Conservation (phyloP, 2,888 invertebrate genomes). For the Taphrorychus bicolor region DNA sequence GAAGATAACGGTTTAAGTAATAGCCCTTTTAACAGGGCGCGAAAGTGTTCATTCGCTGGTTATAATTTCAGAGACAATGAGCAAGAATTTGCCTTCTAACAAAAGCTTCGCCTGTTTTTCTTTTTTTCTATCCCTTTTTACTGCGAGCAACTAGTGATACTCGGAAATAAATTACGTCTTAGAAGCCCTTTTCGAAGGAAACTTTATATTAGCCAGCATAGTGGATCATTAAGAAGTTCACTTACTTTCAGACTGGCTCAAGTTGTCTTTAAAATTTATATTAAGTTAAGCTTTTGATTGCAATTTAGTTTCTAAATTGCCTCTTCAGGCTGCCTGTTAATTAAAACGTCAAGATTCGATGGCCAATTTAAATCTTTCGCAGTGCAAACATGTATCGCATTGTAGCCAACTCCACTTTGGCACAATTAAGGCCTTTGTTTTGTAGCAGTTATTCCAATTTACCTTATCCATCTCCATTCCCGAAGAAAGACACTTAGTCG, state of each 20-base stretch:
- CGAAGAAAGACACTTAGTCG: neutral
- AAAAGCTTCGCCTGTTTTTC: neutral
- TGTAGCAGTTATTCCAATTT: neutral
- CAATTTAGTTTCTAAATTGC: neutral
- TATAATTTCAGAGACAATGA: constrained; percentile 16
- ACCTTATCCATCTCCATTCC: neutral
- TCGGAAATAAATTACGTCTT: neutral
- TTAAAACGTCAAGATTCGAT: neutral
- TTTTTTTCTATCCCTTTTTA: constrained; percentile 1
- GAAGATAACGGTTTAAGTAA: constrained; percentile 31
- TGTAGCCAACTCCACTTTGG: neutral
- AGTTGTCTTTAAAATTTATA: constrained; percentile 15
- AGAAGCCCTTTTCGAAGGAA: neutral
- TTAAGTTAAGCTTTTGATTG: neutral
- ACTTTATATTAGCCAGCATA: constrained; percentile 14
- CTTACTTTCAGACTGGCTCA: constrained; percentile 7
- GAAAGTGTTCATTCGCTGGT: constrained; percentile 22
- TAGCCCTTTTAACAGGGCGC: constrained; percentile 22
- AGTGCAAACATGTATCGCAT: neutral
- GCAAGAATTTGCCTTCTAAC: neutral
- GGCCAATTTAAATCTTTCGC: neutral
- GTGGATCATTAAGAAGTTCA: constrained; percentile 16
- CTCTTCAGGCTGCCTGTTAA: neutral
- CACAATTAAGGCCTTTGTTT: neutral
- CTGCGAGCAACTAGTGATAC: constrained; percentile 21